Evolutionary conservation across 1,140 invertebrate species (phyloP).

Genomic region (Danaus plexippus): DNA sequence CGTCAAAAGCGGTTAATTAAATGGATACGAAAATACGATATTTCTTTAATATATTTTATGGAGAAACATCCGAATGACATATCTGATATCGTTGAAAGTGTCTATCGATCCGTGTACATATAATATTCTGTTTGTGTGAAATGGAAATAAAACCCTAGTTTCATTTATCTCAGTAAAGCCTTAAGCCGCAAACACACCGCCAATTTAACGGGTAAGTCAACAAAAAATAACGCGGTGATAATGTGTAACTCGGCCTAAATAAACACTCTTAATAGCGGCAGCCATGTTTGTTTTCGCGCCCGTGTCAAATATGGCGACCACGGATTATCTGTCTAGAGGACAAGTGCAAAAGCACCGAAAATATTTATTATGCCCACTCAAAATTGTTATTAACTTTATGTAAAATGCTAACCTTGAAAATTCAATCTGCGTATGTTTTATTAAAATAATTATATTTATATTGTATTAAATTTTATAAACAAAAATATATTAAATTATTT

Average conservation of each 20-base stretch:
- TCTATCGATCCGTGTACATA: neutral
- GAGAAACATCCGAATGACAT: neutral
- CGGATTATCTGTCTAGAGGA: constrained; percentile 30
- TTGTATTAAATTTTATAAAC: no score
- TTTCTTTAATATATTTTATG: constrained; percentile 9
- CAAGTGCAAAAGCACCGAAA: constrained; percentile 12
- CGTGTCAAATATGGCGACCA: constrained; percentile 37
- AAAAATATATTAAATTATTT: no score
- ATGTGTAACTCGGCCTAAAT: constrained; percentile 45
- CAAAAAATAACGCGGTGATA: constrained; percentile 39
- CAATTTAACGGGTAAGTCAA: constrained; percentile 28
- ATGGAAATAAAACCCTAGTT: neutral
- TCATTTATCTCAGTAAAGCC: constrained; percentile 13
- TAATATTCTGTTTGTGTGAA: no score
- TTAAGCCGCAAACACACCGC: constrained; percentile 15
- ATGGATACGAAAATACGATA: constrained; percentile 10
- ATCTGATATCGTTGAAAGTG: neutral
- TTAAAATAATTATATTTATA: no score
- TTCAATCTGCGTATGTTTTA: no score
- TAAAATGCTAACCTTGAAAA: no score
- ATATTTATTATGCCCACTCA: constrained; percentile 2
- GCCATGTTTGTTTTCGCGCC: constrained; percentile 35
- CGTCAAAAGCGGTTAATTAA: constrained; percentile 14
- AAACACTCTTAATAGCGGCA: constrained; percentile 40
- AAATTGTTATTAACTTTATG: no score